These are phyloP conservation scores for Nycteola revayana DNA, from an alignment of 2,888 invertebrate species.

Conservation along the genomic window DNA sequence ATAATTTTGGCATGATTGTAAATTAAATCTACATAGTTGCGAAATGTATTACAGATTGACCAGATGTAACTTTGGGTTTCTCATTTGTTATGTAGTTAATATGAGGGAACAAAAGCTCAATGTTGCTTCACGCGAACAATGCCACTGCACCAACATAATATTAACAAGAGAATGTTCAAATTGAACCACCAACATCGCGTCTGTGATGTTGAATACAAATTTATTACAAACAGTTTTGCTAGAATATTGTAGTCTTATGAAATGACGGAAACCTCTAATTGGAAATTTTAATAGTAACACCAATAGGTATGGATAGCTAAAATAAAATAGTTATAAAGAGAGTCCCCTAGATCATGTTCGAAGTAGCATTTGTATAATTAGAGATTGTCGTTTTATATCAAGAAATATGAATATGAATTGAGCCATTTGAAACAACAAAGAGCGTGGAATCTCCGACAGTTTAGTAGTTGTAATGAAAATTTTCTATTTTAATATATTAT, in stretches of 20 bases:
- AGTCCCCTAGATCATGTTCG: conserved; percentile 65
- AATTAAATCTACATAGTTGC: too few species aligned
- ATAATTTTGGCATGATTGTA: conserved; percentile 31
- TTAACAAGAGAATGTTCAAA: conserved; percentile 30
- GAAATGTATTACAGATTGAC: conserved; percentile 55
- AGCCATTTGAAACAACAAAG: conserved; percentile 47
- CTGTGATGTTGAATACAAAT: conserved; percentile 32
- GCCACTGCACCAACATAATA: conserved; percentile 26
- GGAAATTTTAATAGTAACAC: conserved; percentile 62
- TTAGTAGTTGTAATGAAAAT: conserved; percentile 71
- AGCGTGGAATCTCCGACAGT: conserved; percentile 72
- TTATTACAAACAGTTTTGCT: conserved; percentile 36
- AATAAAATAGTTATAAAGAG: conserved; percentile 56
- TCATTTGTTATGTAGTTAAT: conserved; percentile 27
- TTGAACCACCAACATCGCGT: conserved; percentile 18
- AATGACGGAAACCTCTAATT: conserved; percentile 19
- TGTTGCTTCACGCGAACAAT: conserved; percentile 27
- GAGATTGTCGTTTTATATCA: conserved; percentile 66
- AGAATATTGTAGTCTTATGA: conserved; percentile 52
- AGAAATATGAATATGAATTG: conserved; percentile 38
- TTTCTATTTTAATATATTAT: conserved; percentile 80
- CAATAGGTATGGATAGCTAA: conserved; percentile 69
- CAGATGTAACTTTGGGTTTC: conserved; percentile 6
- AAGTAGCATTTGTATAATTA: conserved; percentile 76
- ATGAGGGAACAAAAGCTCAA: conserved; percentile 64